A percentile compares a stretch with the other conserved stretches of the same genome.
Conservation (phyloP, 2,888 invertebrate species). For the Leptopilina syphax region DNA sequence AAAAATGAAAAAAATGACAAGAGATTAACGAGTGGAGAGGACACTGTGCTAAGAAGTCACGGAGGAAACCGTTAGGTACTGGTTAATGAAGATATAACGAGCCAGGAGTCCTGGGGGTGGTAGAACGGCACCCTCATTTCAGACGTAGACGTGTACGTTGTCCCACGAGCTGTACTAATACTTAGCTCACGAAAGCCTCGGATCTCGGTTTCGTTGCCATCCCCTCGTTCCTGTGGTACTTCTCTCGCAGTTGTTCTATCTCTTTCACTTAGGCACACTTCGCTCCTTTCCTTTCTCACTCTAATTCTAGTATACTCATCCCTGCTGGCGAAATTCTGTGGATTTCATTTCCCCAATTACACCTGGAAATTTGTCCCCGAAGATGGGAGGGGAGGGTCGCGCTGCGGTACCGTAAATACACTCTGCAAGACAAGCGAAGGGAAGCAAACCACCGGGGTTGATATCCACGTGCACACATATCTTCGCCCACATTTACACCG, state of each 20-base stretch:
- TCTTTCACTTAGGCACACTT: slow-evolving; percentile 13
- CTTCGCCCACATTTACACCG: slow-evolving; percentile 9
- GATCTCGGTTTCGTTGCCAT: slow-evolving; percentile 16
- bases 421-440: slow-evolving; percentile 59
- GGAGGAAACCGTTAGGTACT: slow-evolving; percentile 62
- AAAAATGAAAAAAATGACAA: slow-evolving; percentile 35
- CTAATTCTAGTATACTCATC: slow-evolving; percentile 18
- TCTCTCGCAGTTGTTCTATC: slow-evolving; percentile 21
- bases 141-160: slow-evolving; percentile 58
- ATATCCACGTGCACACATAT: slow-evolving; percentile 36
- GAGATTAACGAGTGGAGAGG: slow-evolving; percentile 38
- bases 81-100: slow-evolving; percentile 75
- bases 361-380: slow-evolving; percentile 68
- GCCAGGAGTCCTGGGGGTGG: slow-evolving; percentile 65
- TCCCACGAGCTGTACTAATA: slow-evolving; percentile 17
- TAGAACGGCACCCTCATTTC: slow-evolving; percentile 61
- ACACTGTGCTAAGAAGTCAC: slow-evolving; percentile 63
- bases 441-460: slow-evolving; percentile 47
- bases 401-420: slow-evolving; percentile 65
- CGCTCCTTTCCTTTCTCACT: slow-evolving; percentile 20
- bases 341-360: slow-evolving; percentile 74
- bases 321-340: slow-evolving; percentile 65
- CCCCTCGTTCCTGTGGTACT: slow-evolving; percentile 14
- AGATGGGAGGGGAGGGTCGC: slow-evolving; percentile 50
- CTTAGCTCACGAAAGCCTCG: slow-evolving; percentile 27